phyloP scores from a whole-genome alignment of 1,140 invertebrate genomes.

The Drosophila virilis region DNA sequence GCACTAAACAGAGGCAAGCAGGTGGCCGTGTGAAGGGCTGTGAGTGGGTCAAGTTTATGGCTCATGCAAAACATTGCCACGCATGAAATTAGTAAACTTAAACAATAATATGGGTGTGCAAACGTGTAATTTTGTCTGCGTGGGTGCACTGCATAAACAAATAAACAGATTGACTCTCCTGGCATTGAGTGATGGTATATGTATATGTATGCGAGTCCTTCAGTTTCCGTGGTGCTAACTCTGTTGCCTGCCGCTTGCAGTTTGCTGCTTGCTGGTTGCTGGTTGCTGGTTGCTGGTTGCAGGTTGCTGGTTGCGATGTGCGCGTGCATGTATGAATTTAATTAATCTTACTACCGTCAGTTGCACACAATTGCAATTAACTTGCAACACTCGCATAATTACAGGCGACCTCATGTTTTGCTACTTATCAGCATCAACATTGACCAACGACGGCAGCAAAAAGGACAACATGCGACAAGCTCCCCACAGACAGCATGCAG shows the following conservation, averaged over 20 bases:
- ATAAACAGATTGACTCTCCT: conserved; percentile 76
- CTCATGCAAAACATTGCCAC: conserved; percentile 28
- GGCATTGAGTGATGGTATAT: conserved; percentile 67
- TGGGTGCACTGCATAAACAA: conserved; percentile 47
- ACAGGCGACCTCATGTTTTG: conserved; percentile 83
- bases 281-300: neutral
- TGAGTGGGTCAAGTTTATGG: conserved; percentile 1
- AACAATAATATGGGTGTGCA: conserved; percentile 55
- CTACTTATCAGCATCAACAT: conserved; percentile 84
- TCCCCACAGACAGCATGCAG: conserved; percentile 44
- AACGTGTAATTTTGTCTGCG: conserved; percentile 12
- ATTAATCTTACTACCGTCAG: conserved; percentile 83
- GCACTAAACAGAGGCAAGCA: neutral
- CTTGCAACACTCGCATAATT: conserved; percentile 84
- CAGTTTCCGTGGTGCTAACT: neutral
- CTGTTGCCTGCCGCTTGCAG: conserved; percentile 16
- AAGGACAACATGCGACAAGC: conserved; percentile 5
- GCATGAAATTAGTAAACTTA: conserved; percentile 73
- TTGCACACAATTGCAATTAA: conserved; percentile 84
- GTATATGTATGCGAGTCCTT: conserved; percentile 20
- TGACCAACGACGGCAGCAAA: conserved; percentile 51
- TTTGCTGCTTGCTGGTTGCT: no score
- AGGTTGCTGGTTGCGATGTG: conserved; percentile 23
- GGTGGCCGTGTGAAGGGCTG: neutral
- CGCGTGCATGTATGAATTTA: conserved; percentile 72